A percentile compares a stretch with the other conserved stretches of the same genome.
Evolutionary conservation across 2,888 invertebrate genomes (phyloP).

Genomic region (Agonopterix subpropinquella): DNA sequence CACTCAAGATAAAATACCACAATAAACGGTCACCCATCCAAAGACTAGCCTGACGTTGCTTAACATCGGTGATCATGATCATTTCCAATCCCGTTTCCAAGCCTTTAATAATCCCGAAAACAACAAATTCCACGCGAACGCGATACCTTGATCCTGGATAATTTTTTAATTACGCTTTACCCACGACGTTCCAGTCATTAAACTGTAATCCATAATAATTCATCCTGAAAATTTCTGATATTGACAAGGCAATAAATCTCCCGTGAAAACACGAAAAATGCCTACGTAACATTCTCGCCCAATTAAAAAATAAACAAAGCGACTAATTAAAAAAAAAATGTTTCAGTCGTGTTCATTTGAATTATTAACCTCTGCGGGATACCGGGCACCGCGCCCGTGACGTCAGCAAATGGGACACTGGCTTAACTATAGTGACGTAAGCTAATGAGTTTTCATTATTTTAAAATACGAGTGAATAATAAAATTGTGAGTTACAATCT

Average conservation of each 20-base stretch:
- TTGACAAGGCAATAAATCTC: slow-evolving; percentile 16
- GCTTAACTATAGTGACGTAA: slow-evolving; percentile 1
- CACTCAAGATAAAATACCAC: too few relatives aligned
- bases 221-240: slow-evolving; percentile 10
- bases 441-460: background rate
- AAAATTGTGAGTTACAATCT: too few relatives aligned
- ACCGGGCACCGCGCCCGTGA: background rate
- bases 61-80: too few relatives aligned
- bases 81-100: too few relatives aligned
- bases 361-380: slow-evolving; percentile 16
- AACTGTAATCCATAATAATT: background rate
- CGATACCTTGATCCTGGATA: too few relatives aligned
- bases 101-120: too few relatives aligned
- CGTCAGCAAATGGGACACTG: slow-evolving; percentile 1
- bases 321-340: slow-evolving; percentile 20
- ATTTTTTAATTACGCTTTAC: too few relatives aligned
- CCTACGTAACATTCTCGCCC: slow-evolving; percentile 11
- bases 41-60: too few relatives aligned
- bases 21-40: too few relatives aligned
- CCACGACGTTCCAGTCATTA: too few relatives aligned
- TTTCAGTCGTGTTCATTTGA: slow-evolving; percentile 13
- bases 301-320: slow-evolving; percentile 27
- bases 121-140: too few relatives aligned
- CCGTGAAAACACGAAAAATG: slow-evolving; percentile 11
- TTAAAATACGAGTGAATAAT: background rate